Evolutionary conservation across 1,140 invertebrate species (phyloP), one percentile per base, ranked within the genome.

Genomic region (Oscheius sp.): DNA sequence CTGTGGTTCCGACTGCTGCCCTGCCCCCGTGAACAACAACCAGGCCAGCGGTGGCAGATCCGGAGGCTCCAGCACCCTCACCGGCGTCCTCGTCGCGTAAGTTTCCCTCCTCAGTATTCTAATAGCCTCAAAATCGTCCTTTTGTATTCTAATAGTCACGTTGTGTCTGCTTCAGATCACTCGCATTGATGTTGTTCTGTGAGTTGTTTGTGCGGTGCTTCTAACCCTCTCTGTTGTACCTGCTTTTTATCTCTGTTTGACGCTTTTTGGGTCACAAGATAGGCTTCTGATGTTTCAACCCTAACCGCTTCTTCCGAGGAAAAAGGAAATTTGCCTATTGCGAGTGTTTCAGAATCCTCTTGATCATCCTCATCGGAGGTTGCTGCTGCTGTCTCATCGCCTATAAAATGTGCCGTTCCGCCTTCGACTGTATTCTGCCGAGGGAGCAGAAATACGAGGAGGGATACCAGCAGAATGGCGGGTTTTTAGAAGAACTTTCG

Each of bases 1-100:
- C 49, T 80, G 79, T 62, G 79, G 79, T 13, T 79, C 66, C 3
- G 79, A 80, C 29, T 80, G 79, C 42, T 80, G 79, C 31, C 69
- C 79, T 1, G 59, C 63, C 2, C 79, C 75, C 20, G 34, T 18
- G 15, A n/a, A 18, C n/a, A 62, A 46, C 15, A 65, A 59, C 31
- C 55, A 69, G 10, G 34, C 49, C 20, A n/a, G 38, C n/a, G 46
- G 55, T 46, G 65, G 52, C 20, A 58, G 26, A 68, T 36, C 58
- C 35, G n/a, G 49, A 23, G 34, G 73, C 65, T 23, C 36, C 36
- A n/a, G 35, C 68, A 20, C 42, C 18, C 18, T 70, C 28, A 28
- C 32, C 20, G 32, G 20, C 26, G 35, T 79, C 29, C 36, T 79
- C 26, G 34, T 79, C 20, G 61, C 34, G 77, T 78, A 38, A 77